Evolutionary conservation across 2,797 vertebrate species (phyloP), one percentile per base, ranked within the genome.

Genomic region (Champsocephalus gunnari): DNA sequence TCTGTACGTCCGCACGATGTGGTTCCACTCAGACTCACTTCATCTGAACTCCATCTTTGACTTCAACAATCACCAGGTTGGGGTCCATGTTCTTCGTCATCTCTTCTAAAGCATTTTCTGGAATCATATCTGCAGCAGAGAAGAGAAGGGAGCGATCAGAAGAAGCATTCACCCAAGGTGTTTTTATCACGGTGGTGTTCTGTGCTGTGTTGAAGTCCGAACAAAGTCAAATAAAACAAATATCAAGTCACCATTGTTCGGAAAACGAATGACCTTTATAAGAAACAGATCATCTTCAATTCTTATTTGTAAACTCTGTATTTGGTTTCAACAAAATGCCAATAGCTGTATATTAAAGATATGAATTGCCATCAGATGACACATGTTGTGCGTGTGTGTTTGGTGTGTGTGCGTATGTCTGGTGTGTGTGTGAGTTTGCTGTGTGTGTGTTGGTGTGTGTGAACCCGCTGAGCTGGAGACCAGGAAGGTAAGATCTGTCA

Each of bases 81-180:
- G 97, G 98, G 80, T 99, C 98, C 72, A 98, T 96, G 93, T 98
- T 99, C 94, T 99, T 99, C 5, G 98, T 99, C 91, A 99, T 99
- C 91, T 99, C 98, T 86, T 99, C 98, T 81, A 99, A 94, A 85
- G 98, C 98, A 7, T 99, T 99, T 94, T 99, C 98, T 81, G 98
- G 96, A 90, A 99, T 99, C 97, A 98, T 97, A 85, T 99, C 98
- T 99, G 76, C 51, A 83, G 10, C 65, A 58, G 8, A 82, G 4
- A 58, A 44, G 6, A 50, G 12, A 58, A 44, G 6, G 47, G 12
- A 11, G 12, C 34, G 16, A 19, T 60, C 49, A 64, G 21, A 75
- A 19, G 19, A 32, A 73, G 17, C 41, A 45, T 43, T 67, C 21
- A 58, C 0, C 0, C 0, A 3, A 3, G 3, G 17, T 17, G 16